phyloP scores from a whole-genome alignment of 2,797 vertebrate genomes.

The Bothrops alternatus region DNA sequence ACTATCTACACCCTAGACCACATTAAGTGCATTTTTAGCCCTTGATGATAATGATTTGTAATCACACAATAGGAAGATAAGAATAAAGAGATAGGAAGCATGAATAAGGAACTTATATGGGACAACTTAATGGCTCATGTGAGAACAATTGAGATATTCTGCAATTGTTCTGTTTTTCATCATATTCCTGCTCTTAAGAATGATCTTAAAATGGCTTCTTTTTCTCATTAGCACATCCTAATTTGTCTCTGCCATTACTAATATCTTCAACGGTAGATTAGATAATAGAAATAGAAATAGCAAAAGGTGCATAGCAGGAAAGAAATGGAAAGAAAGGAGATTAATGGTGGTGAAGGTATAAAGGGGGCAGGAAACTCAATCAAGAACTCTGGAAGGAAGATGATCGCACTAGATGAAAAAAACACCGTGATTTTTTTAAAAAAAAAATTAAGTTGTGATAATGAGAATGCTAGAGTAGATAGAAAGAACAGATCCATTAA shows the following conservation, averaged over 20 bases:
- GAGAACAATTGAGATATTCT: not conserved
- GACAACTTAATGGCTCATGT: not conserved
- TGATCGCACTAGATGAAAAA: slow-evolving; percentile 6
- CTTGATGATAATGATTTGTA: not conserved
- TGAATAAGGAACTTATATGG: not conserved
- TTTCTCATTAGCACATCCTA: slow-evolving; percentile 28
- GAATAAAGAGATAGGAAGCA: not conserved
- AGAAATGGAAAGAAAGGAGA: slow-evolving; percentile 29
- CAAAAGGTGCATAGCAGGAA: slow-evolving; percentile 28
- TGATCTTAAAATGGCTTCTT: slow-evolving; percentile 24
- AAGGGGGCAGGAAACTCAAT: slow-evolving; percentile 25
- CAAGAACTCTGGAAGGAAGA: slow-evolving; percentile 19
- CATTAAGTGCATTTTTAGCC: not conserved
- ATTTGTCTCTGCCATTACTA: slow-evolving; percentile 15
- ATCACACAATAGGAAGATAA: not conserved
- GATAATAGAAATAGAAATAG: slow-evolving; percentile 40
- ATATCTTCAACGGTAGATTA: slow-evolving; percentile 38
- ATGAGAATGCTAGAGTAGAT: not conserved
- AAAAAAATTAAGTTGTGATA: not conserved
- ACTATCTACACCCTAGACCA: not conserved
- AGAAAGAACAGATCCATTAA: not conserved
- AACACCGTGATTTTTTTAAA: not conserved
- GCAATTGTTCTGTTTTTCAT: not conserved
- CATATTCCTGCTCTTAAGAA: slow-evolving; percentile 1
- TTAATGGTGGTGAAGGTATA: slow-evolving; percentile 29